Evolutionary conservation across 2,888 invertebrate genomes (phyloP).

Genomic region (Ornithoptera alexandrae): DNA sequence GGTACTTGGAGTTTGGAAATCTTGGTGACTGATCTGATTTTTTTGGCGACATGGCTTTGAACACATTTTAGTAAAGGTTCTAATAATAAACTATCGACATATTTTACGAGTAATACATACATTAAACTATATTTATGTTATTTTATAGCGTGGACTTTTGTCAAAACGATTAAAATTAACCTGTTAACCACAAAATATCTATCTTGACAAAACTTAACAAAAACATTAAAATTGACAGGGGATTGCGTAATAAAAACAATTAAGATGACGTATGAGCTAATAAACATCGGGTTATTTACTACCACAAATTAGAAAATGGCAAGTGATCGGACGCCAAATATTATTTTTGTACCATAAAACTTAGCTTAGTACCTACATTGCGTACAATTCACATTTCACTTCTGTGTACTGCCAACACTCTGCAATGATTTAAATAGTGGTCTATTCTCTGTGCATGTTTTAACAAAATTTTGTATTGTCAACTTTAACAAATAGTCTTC

Average conservation of each 20-base stretch:
- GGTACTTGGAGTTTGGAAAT: constrained; percentile 1
- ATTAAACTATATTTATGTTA: constrained; percentile 2
- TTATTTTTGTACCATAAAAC: constrained; percentile 46
- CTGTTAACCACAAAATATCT: constrained; percentile 18
- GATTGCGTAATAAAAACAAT: constrained; percentile 27
- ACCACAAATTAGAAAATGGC: constrained; percentile 49
- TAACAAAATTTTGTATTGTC: constrained; percentile 64
- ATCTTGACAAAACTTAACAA: constrained; percentile 30
- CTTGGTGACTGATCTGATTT: constrained; percentile 13
- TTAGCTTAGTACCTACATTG: constrained; percentile 62
- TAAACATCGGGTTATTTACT: constrained; percentile 50
- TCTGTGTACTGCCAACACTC: constrained; percentile 50
- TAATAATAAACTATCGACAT: constrained; percentile 1
- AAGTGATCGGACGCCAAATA: constrained; percentile 45
- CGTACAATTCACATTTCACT: constrained; percentile 73
- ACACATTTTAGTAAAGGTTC: not conserved
- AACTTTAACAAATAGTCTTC: constrained; percentile 62
- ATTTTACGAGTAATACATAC: constrained; percentile 12
- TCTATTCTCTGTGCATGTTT: constrained; percentile 59
- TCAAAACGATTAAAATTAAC: not conserved
- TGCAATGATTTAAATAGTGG: constrained; percentile 46
- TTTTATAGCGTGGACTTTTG: constrained; percentile 14
- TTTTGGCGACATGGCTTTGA: constrained; percentile 7
- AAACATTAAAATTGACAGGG: constrained; percentile 21
- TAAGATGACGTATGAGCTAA: constrained; percentile 31